phyloP scores from a whole-genome alignment of 2,113 vertebrate genomes.

The Raja brachyura region DNA sequence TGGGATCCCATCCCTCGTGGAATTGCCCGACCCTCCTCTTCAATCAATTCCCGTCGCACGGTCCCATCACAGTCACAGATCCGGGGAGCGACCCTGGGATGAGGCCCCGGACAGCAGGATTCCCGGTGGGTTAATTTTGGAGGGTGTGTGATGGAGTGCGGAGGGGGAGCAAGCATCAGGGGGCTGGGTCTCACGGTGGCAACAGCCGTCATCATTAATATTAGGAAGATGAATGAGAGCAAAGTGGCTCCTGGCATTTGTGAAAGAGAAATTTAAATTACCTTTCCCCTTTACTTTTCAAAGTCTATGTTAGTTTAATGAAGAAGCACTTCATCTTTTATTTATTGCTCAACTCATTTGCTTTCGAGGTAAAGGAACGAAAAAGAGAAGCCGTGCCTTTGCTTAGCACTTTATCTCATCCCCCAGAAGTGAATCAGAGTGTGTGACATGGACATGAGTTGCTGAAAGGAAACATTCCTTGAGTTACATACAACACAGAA shows the following conservation, averaged over 20 bases:
- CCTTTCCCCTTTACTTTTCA: neutral
- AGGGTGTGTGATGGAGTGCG: neutral
- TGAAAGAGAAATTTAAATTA: slow-evolving; percentile 18
- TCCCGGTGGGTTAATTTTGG: slow-evolving; percentile 8
- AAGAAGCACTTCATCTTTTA: slow-evolving; percentile 15
- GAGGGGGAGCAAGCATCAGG: neutral
- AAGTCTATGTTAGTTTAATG: slow-evolving; percentile 17
- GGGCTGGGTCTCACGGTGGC: neutral
- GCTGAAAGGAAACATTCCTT: neutral
- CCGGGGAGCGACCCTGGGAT: neutral
- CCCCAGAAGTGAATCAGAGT: neutral
- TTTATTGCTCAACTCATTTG: slow-evolving; percentile 18
- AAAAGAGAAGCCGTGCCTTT: neutral
- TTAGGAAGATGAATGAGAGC: slow-evolving; percentile 31
- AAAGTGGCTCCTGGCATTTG: neutral
- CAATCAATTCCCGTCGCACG: slow-evolving; percentile 44
- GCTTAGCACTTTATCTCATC: neutral
- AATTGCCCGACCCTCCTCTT: slow-evolving; percentile 32
- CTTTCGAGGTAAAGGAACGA: neutral
- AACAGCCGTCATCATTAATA: slow-evolving; percentile 7
- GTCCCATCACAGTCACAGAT: neutral
- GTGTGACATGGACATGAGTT: neutral
- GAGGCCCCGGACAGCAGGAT: neutral
- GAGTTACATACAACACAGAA: neutral
- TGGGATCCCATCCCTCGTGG: slow-evolving; percentile 47